A percentile compares a stretch with the other conserved stretches of the same genome.
Evolutionary conservation across 2,888 invertebrate species (phyloP).

Genomic region (Acrobasis suavella): DNA sequence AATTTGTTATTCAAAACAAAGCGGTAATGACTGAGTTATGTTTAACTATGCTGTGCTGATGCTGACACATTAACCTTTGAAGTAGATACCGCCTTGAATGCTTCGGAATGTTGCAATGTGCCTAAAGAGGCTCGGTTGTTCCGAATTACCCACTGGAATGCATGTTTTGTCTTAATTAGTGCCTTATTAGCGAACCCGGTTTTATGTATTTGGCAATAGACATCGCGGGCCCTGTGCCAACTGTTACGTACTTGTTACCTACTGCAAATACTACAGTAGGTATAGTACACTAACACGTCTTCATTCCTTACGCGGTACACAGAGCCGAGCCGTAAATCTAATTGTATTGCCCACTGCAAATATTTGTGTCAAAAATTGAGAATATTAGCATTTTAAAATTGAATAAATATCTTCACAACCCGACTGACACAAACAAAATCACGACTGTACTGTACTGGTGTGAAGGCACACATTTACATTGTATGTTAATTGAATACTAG

Average conservation of each 20-base stretch:
- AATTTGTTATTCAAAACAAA: conserved; percentile 18
- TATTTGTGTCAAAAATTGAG: too few relatives aligned
- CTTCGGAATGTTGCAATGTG: conserved; percentile 18
- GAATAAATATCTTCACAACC: too few relatives aligned
- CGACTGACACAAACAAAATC: too few relatives aligned
- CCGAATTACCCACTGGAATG: conserved; percentile 16
- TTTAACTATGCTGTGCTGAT: background rate
- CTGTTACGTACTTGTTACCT: background rate
- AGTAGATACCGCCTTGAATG: background rate
- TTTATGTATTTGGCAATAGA: conserved; percentile 6
- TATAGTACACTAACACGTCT: too few relatives aligned
- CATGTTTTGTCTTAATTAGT: conserved; percentile 21
- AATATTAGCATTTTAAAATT: too few relatives aligned
- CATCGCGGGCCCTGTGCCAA: background rate
- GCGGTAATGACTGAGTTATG: conserved; percentile 14
- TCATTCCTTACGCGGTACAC: too few relatives aligned
- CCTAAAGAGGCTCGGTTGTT: conserved; percentile 9
- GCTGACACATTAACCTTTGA: conserved; percentile 15
- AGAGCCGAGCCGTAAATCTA: too few relatives aligned
- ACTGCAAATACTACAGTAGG: background rate
- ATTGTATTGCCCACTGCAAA: too few relatives aligned
- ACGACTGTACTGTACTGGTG: too few relatives aligned
- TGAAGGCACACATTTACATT: too few relatives aligned
- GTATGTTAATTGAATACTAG: too few relatives aligned
- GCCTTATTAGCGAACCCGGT: conserved; percentile 11